These are phyloP conservation scores for Drosophila limbata DNA, from an alignment of 2,888 invertebrate genomes.

Conservation along the genomic window DNA sequence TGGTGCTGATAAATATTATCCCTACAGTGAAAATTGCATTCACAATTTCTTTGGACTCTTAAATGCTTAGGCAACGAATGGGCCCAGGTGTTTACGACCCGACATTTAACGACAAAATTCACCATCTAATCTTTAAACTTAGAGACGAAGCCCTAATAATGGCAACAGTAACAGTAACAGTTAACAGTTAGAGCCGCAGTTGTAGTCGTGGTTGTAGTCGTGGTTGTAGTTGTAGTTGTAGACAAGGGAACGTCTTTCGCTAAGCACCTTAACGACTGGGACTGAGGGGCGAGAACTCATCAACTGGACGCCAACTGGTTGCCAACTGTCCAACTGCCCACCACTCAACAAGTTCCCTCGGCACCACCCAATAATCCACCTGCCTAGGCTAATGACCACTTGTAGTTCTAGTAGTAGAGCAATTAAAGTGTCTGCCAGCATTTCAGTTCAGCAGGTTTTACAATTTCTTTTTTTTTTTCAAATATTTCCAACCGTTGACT, in stretches of 20 bases:
- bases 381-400: conserved; percentile 67
- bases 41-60: conserved; percentile 1
- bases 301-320: conserved; percentile 41
- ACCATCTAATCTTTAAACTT: conserved; percentile 45
- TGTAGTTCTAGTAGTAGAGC: conserved; percentile 55
- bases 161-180: conserved; percentile 42
- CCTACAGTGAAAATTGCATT: background rate
- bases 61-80: conserved; percentile 1
- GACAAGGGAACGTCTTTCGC: conserved; percentile 61
- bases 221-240: conserved; percentile 7
- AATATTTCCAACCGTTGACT: conserved; percentile 26
- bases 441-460: conserved; percentile 54
- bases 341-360: conserved; percentile 58
- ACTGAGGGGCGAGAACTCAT: conserved; percentile 39
- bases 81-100: conserved; percentile 34
- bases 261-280: conserved; percentile 79
- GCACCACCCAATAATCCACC: background rate
- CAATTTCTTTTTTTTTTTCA: conserved; percentile 30
- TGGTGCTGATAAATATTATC: background rate
- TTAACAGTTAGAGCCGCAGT: conserved; percentile 19
- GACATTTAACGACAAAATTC: conserved; percentile 26
- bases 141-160: conserved; percentile 72
- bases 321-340: conserved; percentile 52
- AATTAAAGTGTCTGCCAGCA: conserved; percentile 71
- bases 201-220: no score